Conservation (phyloP, 2,888 invertebrate species). For the Torymus aiolomorphi region DNA sequence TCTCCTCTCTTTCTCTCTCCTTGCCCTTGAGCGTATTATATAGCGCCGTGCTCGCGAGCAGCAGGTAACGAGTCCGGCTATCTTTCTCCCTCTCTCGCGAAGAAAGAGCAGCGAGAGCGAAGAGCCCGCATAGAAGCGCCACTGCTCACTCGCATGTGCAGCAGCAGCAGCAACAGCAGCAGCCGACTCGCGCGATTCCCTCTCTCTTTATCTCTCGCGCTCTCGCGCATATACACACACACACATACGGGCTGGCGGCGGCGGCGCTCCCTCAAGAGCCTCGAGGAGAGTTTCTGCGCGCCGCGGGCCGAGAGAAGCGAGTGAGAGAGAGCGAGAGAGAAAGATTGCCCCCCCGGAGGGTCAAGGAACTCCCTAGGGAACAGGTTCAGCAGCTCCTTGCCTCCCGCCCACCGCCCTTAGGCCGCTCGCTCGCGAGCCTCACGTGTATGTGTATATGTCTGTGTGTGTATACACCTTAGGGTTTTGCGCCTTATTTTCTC, state of each 20-base stretch:
- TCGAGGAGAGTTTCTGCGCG: slow-evolving; percentile 42
- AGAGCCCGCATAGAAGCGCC: slow-evolving; percentile 46
- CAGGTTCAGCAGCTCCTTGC: slow-evolving; percentile 74
- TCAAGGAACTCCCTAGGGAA: slow-evolving; percentile 76
- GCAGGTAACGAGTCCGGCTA: slow-evolving; percentile 29
- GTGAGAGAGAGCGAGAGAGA: slow-evolving; percentile 35
- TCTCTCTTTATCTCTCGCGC: not conserved
- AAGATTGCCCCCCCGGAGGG: slow-evolving; percentile 68
- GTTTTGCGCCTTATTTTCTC: slow-evolving; percentile 70
- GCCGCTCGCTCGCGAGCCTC: slow-evolving; percentile 6
- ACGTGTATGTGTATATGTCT: not conserved
- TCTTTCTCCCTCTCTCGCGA: not conserved
- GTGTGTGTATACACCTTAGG: slow-evolving; percentile 63
- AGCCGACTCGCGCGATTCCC: too few relatives aligned
- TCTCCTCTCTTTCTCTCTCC: slow-evolving; percentile 31
- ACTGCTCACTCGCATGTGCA: slow-evolving; percentile 15
- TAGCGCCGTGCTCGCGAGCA: not conserved
- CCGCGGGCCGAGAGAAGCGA: slow-evolving; percentile 27
- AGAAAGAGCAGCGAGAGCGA: not conserved
- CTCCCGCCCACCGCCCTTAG: slow-evolving; percentile 61
- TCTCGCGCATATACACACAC: slow-evolving; percentile 8
- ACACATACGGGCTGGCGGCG: not conserved
- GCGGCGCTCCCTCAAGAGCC: slow-evolving; percentile 33
- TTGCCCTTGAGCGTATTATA: slow-evolving; percentile 34
- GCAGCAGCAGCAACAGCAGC: not conserved